Evolutionary conservation across 2,797 vertebrate species (phyloP), one percentile per base, ranked within the genome.

Genomic region (Lepidocolaptes lacrymiger): DNA sequence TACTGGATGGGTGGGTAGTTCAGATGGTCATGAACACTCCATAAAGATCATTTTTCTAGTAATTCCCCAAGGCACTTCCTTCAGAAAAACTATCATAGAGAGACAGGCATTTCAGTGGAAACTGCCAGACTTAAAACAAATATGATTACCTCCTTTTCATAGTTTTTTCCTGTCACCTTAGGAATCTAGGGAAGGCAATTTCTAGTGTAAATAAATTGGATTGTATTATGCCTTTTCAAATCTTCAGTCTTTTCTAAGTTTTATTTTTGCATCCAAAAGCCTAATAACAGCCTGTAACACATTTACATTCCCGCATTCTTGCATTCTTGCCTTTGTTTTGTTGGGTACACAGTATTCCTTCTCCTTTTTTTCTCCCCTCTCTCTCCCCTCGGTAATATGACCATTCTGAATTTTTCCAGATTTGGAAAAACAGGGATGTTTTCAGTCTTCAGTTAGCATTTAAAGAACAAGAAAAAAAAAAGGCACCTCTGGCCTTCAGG

Each of bases 31-130:
- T 94, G 95, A 97, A 97, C 85, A 85, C 89, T 97, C 96, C 87
- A 93, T 95, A 95, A 97, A 97, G 94, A 93, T 97, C 94, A 97
- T 87, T 93, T 95, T 97, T 95, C 88, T 96, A 91, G 90, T 93
- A 97, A 97, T 92, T 97, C 95, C 94, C 95, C 85, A 88, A 67
- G 88, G 95, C 89, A 95, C 16, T 82, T 90, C 81, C 88, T 91
- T 85, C 1, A 88, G 94, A 83, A 96, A 90, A 84, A 51, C 26
- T 73, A 51, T 91, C 93, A 86, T n/a, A 95, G 67, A 85, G 76
- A 95, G 74, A 74, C 52, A 87, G 77, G 32, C 76, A 90, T 93
- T 92, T 89, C 54, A 84, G 74, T 84, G 92, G 63, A 82, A 97
- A 82, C 52, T 87, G 90, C 59, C 88, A 94, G 77, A 82, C 62